Evolutionary conservation across 1,140 invertebrate genomes (phyloP).

Genomic region (Himalopsyche phryganea): DNA sequence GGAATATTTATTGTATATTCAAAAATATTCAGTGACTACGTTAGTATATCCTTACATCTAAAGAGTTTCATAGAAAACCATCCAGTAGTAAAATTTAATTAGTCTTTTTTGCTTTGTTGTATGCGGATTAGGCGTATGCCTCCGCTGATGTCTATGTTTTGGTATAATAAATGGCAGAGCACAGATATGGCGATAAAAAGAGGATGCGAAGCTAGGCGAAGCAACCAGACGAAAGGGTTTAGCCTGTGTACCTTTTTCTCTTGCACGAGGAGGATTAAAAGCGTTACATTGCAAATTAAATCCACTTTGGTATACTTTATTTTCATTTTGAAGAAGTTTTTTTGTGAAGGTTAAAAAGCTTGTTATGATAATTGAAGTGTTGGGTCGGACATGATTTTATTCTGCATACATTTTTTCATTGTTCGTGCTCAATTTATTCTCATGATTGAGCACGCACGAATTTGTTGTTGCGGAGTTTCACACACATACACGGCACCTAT

Average conservation of each 20-base stretch:
- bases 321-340: neutral
- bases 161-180: slow-evolving; percentile 20
- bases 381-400: slow-evolving; percentile 19
- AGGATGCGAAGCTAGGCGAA: neutral
- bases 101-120: slow-evolving; percentile 27
- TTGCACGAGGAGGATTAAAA: neutral
- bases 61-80: neutral
- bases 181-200: slow-evolving; percentile 18
- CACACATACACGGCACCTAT: too few species aligned
- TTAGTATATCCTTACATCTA: too few species aligned
- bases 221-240: neutral
- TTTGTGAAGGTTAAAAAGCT: slow-evolving; percentile 8
- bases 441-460: slow-evolving; percentile 16
- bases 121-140: slow-evolving; percentile 13
- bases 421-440: slow-evolving; percentile 13
- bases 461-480: too few species aligned
- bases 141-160: slow-evolving; percentile 3
- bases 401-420: slow-evolving; percentile 21
- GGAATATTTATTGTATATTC: neutral
- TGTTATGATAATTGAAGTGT: slow-evolving; percentile 24
- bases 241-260: neutral
- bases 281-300: slow-evolving; percentile 8
- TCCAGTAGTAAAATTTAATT: slow-evolving; percentile 6
- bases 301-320: neutral
- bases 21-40: too few species aligned